Evolutionary conservation across 1,140 invertebrate species (phyloP).

Genomic region (Dinoponera quadriceps): DNA sequence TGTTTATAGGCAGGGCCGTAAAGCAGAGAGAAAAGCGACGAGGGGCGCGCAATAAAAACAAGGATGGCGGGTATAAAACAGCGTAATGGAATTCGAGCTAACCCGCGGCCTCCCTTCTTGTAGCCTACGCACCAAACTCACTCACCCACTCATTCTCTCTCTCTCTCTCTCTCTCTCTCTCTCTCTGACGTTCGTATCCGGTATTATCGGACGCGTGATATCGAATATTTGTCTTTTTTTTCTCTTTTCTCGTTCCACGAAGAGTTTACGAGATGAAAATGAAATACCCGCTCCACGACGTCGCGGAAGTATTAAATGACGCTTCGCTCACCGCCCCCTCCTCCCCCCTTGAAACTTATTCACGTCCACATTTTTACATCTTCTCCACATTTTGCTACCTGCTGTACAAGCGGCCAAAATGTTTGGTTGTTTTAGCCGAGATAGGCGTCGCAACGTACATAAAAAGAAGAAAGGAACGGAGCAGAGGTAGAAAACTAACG

Average conservation of each 20-base stretch:
- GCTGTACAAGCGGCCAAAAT: too few species aligned
- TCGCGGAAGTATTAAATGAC: background rate
- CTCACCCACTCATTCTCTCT: background rate
- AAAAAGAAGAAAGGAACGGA: background rate
- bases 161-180: background rate
- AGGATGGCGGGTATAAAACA: conserved; percentile 60
- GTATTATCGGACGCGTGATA: conserved; percentile 56
- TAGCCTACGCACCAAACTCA: conserved; percentile 15
- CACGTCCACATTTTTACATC: background rate
- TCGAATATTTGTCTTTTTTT: conserved; percentile 56
- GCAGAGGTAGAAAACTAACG: background rate
- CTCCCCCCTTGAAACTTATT: conserved; percentile 8
- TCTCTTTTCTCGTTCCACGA: conserved; percentile 1
- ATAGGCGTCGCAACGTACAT: background rate
- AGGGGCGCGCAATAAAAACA: conserved; percentile 54
- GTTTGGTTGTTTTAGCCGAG: background rate
- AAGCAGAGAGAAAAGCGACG: conserved; percentile 37
- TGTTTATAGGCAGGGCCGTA: conserved; percentile 51
- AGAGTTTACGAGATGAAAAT: background rate
- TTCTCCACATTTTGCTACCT: background rate
- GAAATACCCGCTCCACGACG: background rate
- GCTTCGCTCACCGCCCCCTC: background rate
- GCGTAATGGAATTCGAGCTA: conserved; percentile 62
- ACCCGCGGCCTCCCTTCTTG: conserved; percentile 2
- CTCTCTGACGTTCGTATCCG: conserved; percentile 31